A percentile compares a stretch with the other conserved stretches of the same genome.
Evolutionary conservation across 2,797 vertebrate species (phyloP).

Genomic region (Tragopan temminckii): DNA sequence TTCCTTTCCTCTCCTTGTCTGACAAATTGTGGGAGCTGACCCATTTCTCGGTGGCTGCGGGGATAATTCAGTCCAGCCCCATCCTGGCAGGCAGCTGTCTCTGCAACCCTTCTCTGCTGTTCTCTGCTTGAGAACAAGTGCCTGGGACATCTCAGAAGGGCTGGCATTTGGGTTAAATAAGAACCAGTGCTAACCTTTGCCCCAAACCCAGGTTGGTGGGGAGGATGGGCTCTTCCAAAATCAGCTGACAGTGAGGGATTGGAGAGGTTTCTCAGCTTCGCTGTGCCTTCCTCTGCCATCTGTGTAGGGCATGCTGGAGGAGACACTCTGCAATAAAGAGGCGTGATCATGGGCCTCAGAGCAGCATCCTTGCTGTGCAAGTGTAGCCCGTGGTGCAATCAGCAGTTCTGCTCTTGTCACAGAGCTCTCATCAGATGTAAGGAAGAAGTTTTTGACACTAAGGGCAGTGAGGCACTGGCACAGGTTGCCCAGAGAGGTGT

Average conservation of each 20-base stretch:
- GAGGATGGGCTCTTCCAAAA: not conserved
- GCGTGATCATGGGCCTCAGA: too few relatives aligned
- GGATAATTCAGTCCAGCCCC: slow-evolving; percentile 83
- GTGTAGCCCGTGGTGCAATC: not conserved
- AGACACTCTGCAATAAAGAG: not conserved
- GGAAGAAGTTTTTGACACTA: too few relatives aligned
- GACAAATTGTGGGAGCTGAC: slow-evolving; percentile 89
- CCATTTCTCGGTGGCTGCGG: slow-evolving; percentile 78
- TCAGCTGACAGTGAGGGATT: slow-evolving; percentile 6
- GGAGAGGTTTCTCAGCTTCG: not conserved
- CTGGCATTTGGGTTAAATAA: slow-evolving; percentile 24
- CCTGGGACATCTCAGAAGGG: not conserved
- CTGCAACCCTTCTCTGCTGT: not conserved
- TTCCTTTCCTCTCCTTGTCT: slow-evolving; percentile 85
- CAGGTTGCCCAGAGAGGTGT: too few relatives aligned
- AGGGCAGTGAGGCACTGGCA: too few relatives aligned
- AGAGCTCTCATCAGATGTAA: not conserved
- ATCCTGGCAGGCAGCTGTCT: slow-evolving; percentile 68
- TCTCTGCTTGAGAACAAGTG: slow-evolving; percentile 12
- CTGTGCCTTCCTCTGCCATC: not conserved
- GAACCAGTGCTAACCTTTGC: slow-evolving; percentile 46
- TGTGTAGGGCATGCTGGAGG: not conserved
- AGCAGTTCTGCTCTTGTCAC: not conserved
- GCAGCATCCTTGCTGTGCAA: not conserved
- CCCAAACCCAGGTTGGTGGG: not conserved